Base-by-base conservation (phyloP, 2,113 vertebrate genomes). In the Cebidichthys violaceus region DNA sequence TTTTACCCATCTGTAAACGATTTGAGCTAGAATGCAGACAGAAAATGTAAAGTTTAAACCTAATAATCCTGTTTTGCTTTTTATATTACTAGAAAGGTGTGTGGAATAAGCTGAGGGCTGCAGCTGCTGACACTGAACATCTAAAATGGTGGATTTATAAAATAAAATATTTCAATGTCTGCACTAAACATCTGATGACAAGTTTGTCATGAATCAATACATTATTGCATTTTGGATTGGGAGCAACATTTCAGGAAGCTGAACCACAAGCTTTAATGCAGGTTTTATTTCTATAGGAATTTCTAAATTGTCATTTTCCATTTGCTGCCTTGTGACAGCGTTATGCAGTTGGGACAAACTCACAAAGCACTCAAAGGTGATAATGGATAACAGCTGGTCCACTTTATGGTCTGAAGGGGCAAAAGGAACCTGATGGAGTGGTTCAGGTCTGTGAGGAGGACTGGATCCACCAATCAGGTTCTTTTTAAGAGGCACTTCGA, bases 1-100 rank as follows among this genome's bases (percentile, higher is more conserved):
- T 81, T 9, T 41, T 15, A 71, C 47, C 57, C 41, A 35, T 47
- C 68, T 77, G 62, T 41, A 60, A 79, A 86, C 45, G 1, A 62
- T 82, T 55, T 70, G 52, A 77, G 65, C 77, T 71, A n/a, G 35
- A 71, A 83, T 84, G 17, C 9, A 57, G 45, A 33, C 18, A n/a
- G 35, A 54, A 50, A 62, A 83, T 78, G 64, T 55, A 9, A 43
- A 77, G 77, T 81, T 77, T 70, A 77, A 85, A 82, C 14, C 57
- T 65, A 67, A 79, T 79, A 85, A 83, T 79, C 70, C 71, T 52
- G 11, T 31, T 69, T 54, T 70, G 37, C 64, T 67, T 86, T 71
- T 65, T 15, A 11, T 67, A 18, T 70, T 29, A 61, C 9, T 6
- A 47, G 10, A 70, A 20, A 57, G 11, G 6, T 69, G 69, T 64